Evolutionary conservation across 2,797 vertebrate species (phyloP).

Genomic region (Holocentrus rufus): DNA sequence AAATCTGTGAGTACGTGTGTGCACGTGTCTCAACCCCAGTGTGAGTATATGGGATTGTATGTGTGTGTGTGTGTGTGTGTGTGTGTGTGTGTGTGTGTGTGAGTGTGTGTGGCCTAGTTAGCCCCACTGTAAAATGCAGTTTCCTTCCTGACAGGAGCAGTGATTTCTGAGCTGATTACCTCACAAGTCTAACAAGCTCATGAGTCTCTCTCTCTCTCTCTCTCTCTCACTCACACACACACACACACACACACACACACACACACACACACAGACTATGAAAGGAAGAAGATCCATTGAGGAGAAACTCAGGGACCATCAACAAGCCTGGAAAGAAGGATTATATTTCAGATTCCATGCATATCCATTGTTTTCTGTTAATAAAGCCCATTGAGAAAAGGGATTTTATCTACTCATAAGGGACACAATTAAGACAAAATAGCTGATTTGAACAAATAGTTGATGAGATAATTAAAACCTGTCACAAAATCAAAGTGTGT

Average conservation of each 20-base stretch:
- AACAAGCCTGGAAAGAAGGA: neutral
- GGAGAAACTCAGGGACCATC: neutral
- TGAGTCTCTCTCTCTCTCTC: too few species aligned
- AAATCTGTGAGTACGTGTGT: too few species aligned
- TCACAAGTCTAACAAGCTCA: neutral
- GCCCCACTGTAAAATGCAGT: neutral
- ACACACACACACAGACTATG: neutral
- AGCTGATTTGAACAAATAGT: too few species aligned
- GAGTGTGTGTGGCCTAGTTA: neutral
- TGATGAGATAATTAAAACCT: too few species aligned
- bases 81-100: neutral
- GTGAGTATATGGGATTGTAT: too few species aligned
- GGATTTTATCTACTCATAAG: neutral
- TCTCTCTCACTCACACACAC: too few species aligned
- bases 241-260: constrained; percentile 8
- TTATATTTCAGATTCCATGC: constrained; percentile 1
- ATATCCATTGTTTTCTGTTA: neutral
- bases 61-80: neutral
- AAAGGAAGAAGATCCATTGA: neutral
- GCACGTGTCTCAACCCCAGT: too few species aligned
- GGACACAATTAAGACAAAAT: too few species aligned
- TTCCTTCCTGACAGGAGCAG: constrained; percentile 3
- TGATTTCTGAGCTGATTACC: neutral
- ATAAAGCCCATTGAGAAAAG: neutral
- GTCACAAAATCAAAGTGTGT: too few species aligned